These are phyloP conservation scores for Agriotes lineatus DNA, from an alignment of 2,888 invertebrate genomes.

Conservation along the genomic window DNA sequence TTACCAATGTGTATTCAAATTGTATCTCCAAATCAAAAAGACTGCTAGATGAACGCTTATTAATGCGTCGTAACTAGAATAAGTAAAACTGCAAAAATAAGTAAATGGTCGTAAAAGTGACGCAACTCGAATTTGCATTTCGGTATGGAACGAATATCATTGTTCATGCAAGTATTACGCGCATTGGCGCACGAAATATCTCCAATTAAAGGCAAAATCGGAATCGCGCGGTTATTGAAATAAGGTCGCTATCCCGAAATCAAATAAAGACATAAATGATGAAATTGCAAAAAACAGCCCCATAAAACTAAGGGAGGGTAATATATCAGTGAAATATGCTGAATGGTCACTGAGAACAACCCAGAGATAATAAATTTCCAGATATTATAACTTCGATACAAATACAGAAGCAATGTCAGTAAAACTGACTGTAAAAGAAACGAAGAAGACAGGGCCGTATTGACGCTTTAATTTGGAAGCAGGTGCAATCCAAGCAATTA, in stretches of 20 bases:
- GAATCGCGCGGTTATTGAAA: slow-evolving; percentile 13
- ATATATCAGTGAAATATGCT: slow-evolving; percentile 57
- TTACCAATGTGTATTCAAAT: too few species aligned
- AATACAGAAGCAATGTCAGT: slow-evolving; percentile 48
- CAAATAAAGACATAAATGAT: slow-evolving; percentile 57
- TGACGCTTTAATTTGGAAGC: too few species aligned
- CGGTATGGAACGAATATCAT: too few species aligned
- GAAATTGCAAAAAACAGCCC: slow-evolving; percentile 54
- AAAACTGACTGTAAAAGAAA: slow-evolving; percentile 47
- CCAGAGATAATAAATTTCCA: slow-evolving; percentile 45
- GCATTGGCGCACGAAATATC: not conserved
- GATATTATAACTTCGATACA: slow-evolving; percentile 51
- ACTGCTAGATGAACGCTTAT: too few species aligned
- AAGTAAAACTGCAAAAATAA: too few species aligned
- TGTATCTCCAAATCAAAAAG: too few species aligned
- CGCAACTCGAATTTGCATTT: too few species aligned
- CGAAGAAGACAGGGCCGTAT: slow-evolving; percentile 35
- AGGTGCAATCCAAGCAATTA: too few species aligned
- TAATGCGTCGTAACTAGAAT: too few species aligned
- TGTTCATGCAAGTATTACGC: too few species aligned
- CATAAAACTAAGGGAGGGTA: slow-evolving; percentile 45
- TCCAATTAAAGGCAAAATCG: slow-evolving; percentile 1
- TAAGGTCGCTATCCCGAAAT: slow-evolving; percentile 40
- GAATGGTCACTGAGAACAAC: slow-evolving; percentile 55
- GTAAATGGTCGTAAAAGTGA: too few species aligned